phyloP scores from a whole-genome alignment of 2,888 invertebrate species.

The Apodemia zela region DNA sequence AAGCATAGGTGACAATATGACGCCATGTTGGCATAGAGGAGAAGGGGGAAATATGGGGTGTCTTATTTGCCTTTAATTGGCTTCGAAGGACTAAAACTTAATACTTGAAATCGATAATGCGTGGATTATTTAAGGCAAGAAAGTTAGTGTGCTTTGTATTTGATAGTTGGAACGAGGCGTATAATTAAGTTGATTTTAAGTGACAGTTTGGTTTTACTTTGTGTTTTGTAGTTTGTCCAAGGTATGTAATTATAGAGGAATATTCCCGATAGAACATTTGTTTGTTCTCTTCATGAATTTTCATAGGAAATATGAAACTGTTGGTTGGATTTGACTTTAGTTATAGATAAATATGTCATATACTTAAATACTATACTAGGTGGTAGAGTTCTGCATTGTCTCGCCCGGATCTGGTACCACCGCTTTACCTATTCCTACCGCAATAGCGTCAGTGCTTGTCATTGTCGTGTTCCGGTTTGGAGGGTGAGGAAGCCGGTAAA shows the following conservation, averaged over 20 bases:
- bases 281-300: constrained; percentile 6
- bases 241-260: neutral
- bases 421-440: too few relatives aligned
- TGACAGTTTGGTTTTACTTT: constrained; percentile 10
- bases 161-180: constrained; percentile 29
- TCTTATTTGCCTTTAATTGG: constrained; percentile 75
- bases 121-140: constrained; percentile 55
- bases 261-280: constrained; percentile 5
- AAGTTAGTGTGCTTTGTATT: constrained; percentile 37
- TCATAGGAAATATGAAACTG: neutral
- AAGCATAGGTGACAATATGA: constrained; percentile 72
- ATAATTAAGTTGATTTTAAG: constrained; percentile 29
- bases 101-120: constrained; percentile 51
- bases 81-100: constrained; percentile 57
- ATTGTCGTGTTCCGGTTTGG: too few relatives aligned
- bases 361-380: too few relatives aligned
- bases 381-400: too few relatives aligned
- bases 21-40: constrained; percentile 76
- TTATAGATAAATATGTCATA: neutral
- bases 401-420: too few relatives aligned
- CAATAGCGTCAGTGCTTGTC: too few relatives aligned
- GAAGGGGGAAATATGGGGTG: constrained; percentile 66
- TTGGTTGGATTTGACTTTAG: neutral
- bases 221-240: constrained; percentile 3
- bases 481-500: too few relatives aligned